These are phyloP conservation scores for Parthenolecanium corni DNA, from an alignment of 2,888 invertebrate species.

Conservation along the genomic window DNA sequence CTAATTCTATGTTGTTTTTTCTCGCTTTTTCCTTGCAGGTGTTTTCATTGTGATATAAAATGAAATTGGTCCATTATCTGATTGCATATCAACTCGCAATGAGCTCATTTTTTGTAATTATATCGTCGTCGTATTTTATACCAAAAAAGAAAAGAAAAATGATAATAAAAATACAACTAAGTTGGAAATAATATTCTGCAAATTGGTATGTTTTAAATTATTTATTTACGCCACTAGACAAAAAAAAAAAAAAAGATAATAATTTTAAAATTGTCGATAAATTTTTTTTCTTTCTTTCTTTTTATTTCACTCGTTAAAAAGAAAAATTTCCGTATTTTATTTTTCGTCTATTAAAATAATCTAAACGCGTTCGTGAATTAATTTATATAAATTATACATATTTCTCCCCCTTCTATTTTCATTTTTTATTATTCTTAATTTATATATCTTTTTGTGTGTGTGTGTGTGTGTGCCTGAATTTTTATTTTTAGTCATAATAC, in stretches of 20 bases:
- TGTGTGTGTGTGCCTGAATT: constrained; percentile 26
- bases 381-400: background rate
- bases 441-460: too few species aligned
- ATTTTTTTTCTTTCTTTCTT: constrained; percentile 12
- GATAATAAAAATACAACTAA: background rate
- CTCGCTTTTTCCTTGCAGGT: constrained; percentile 3
- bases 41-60: constrained; percentile 24
- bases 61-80: constrained; percentile 22
- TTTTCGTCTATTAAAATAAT: background rate
- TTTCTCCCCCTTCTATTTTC: constrained; percentile 12
- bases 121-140: constrained; percentile 11
- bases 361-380: background rate
- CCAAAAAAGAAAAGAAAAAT: background rate
- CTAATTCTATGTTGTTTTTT: constrained; percentile 1
- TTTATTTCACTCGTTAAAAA: background rate
- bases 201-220: background rate
- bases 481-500: constrained; percentile 26
- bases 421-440: constrained; percentile 10
- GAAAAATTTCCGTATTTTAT: constrained; percentile 4
- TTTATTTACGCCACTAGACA: too few species aligned
- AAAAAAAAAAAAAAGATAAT: too few species aligned
- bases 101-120: constrained; percentile 17
- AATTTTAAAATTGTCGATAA: background rate
- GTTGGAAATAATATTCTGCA: background rate
- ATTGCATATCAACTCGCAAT: constrained; percentile 26